Evolutionary conservation across 92 coral and sea anemone species (phyloP), one percentile per base, ranked within the genome.

Genomic region (Actinernus sp.): DNA sequence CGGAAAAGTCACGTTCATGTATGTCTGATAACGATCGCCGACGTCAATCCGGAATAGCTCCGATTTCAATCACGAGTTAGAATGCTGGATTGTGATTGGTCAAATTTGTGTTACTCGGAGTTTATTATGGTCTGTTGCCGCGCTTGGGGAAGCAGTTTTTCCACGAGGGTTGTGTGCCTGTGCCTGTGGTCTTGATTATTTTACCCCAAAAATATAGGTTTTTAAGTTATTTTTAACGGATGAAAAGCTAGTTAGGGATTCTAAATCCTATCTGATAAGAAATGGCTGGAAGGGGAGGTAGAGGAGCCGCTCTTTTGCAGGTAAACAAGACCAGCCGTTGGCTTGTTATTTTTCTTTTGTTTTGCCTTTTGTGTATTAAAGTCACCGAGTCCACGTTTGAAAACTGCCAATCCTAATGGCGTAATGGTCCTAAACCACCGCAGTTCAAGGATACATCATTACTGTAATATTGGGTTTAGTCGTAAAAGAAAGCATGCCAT

Each of bases 201-300:
- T 45, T 45, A 45, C 52, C 52, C 22, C 19, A 9, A 7, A 36
- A 14, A 7, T 36, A n/a, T n/a, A n/a, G n/a, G n/a, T n/a, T n/a
- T n/a, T 36, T 36, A 36, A 36, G 41, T 7, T 14, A 36, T 14
- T 36, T 7, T 7, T 7, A 36, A 14, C 8, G 41, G 14, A 14
- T 36, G 14, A 14, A 36, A 36, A 7, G 7, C 8, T 36, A 26
- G 9, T 30, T 9, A 22, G 33, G 36, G 33, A 26, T 49, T 22
- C 39, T 3, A 21, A 18, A 22, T 17, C 16, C 8, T 24, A 49
- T n/a, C n/a, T 58, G 12, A 19, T 26, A 28, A 41, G 32, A 57
- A 24, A 93, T 93, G 98, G 93, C 98, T 19, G 98, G 98, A 28
- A 80, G 98, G 23, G 98, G 98, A 17, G 98, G 98, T 61, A 90